Conservation (phyloP, 1,140 invertebrate genomes). For the Oncopeltus fasciatus region DNA sequence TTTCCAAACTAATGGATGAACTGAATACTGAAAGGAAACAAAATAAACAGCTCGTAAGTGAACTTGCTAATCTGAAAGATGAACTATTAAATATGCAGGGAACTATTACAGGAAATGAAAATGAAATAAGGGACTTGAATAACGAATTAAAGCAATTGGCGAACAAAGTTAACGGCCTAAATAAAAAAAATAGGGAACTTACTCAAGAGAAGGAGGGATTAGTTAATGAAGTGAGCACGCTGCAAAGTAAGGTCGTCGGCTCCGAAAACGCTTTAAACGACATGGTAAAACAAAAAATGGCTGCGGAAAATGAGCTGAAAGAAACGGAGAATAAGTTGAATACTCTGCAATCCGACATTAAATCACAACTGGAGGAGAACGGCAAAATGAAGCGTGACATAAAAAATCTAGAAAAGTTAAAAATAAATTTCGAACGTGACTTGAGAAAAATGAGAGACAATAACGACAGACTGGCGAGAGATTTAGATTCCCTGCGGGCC, state of each 20-base stretch:
- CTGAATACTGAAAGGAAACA: neutral
- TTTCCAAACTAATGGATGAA: neutral
- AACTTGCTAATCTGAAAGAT: neutral
- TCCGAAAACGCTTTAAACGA: neutral
- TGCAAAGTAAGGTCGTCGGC: neutral
- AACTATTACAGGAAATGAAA: neutral
- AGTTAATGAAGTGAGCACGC: conserved; percentile 1
- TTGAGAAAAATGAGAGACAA: neutral
- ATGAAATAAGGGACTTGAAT: conserved; percentile 2
- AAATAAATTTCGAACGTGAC: neutral
- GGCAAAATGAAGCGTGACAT: neutral
- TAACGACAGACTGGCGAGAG: neutral
- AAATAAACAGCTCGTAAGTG: neutral
- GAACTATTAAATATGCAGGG: neutral
- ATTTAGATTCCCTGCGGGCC: neutral
- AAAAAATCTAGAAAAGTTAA: neutral
- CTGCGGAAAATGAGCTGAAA: neutral
- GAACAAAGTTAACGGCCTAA: neutral
- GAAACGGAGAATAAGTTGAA: neutral
- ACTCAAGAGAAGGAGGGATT: neutral
- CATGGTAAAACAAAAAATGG: no score
- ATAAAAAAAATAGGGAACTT: conserved; percentile 1
- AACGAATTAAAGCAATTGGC: neutral
- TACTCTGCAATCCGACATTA: neutral
- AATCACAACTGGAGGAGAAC: neutral